Base-by-base conservation (phyloP, 2,797 vertebrate genomes). In the Salarias fasciatus region DNA sequence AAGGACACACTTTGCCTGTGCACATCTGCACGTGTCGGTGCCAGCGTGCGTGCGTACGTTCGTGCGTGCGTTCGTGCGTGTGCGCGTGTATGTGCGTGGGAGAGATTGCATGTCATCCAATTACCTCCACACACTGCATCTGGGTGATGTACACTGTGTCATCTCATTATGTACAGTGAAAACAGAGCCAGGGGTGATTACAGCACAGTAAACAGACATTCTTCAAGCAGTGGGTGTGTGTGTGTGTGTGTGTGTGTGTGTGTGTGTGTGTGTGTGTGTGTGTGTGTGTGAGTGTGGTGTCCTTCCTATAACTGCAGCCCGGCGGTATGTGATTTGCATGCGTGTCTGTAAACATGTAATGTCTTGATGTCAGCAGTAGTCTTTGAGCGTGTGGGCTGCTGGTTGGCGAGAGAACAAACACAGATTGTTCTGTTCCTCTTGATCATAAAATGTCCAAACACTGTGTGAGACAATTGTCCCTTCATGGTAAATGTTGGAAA, bases 111-210 rank as follows among this genome's bases (percentile, higher is more conserved):
- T 65, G 53, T 72, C 53, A 69, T 68, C 72, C 74, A 85, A 82
- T 83, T 85, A 85, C 74, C 70, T 65, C 50, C 4, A 63, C 60
- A 67, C 72, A 57, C 72, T 61, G 63, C 78, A 72, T 60, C 12
- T 44, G 43, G 67, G 64, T 69, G 78, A 71, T 79, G 58, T 68
- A 79, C 65, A 40, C 70, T 30, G 52, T 76, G 70, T 53, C 43
- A 30, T 70, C 82, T 86, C 82, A 84, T 84, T 82, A 80, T 66
- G 45, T 82, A 61, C 67, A 69, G 69, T 72, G 66, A 79, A 69
- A 82, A 75, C 66, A 73, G 53, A 72, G 65, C 37, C 72, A 72
- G 74, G 56, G 53, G 79, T 77, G 38, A 69, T 85, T 83, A 67
- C 58, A 47, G 58, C 52, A 49, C 73, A 54, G 61, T 63, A 68